Base-by-base conservation (phyloP, 2,113 vertebrate species). In the Penelope pileata region DNA sequence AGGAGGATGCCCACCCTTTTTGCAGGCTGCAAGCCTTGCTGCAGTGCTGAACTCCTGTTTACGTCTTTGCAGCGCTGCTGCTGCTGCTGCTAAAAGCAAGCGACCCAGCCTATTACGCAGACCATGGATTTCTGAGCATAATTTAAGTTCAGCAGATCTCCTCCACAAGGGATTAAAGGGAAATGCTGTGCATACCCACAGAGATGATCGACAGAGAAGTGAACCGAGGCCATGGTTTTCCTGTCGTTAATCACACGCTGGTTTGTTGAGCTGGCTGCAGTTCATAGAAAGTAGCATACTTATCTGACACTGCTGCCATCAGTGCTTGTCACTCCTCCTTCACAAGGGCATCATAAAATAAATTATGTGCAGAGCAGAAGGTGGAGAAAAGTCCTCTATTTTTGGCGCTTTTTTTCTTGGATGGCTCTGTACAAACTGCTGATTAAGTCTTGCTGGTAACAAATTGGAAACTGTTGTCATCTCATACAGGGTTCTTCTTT, bases 211-310 rank as follows among this genome's bases (percentile, higher is more conserved):
- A 72, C 94, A 84, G 66, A 62, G 88, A 30, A 94, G 90, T 76
- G 95, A 96, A 50, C 47, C 45, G 2, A 94, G 86, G 93, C 93
- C 92, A 62, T 62, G 93, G 80, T 42, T 96, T 82, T 92, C 83
- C 96, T 97, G 95, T 79, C 96, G 59, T 88, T 86, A 95, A 94
- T 94, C 94, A 94, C 83, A 64, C 1, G 0, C 88, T 66, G 88
- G 24, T 92, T 62, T 62, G 90, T 36, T 88, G 90, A 84, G 94
- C 86, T 96, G 91, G 90, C 94, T 96, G 88, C 77, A 93, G 90
- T 94, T 94, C 94, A 96, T 47, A 97, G 88, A 92, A 76, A 96
- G 95, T 73, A 5, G 83, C 93, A 34, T 73, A 83, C 86, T 95
- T 68, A 86, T 90, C 91, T 96, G 95, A 96, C 91, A 86, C 86